Evolutionary conservation across 2,888 invertebrate genomes (phyloP), one percentile per base, ranked within the genome.

Genomic region (Oasisia sp.): DNA sequence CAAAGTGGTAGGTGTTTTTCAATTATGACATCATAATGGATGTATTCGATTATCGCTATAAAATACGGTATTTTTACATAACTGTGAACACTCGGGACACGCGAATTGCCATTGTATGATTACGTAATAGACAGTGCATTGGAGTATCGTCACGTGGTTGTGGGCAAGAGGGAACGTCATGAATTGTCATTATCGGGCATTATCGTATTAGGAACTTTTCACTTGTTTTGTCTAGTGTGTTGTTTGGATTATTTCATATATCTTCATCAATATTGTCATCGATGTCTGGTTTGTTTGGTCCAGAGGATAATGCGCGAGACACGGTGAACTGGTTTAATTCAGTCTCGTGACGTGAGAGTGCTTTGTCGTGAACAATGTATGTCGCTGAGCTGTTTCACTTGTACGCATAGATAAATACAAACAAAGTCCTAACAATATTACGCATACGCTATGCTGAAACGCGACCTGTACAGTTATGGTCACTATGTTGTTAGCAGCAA

Each of bases 381-480:
- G 14, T 74, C 19, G 27, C 74, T 74, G 27, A 74, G 27, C 74
- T 14, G 14, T 74, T 74, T 74, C 7, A 74, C 7, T 74, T 19
- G 27, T 74, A 74, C 3, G 27, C n/a, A n/a, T 19, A 27, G 27
- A 74, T 74, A 14, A 58, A n/a, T 27, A 74, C 74, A 27, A 9
- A 74, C 74, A 19, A n/a, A 74, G n/a, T 7, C 74, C 7, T 74
- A 74, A 74, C n/a, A 74, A 27, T 27, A 9, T 74, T 74, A 74
- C 74, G 74, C 74, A 74, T 27, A 74, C 14, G 27, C 27, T 74
- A 74, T 74, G 74, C 27, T 74, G 14, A 50, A 7, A 74, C 38
- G 19, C 27, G 19, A 74, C 5, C 74, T 19, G 27, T n/a, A n/a
- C 4, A 94, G 95, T 2, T 74, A 27, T 19, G 74, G 27, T 74